phyloP scores from a whole-genome alignment of 1,140 invertebrate species.

The Sitodiplosis mosellana region DNA sequence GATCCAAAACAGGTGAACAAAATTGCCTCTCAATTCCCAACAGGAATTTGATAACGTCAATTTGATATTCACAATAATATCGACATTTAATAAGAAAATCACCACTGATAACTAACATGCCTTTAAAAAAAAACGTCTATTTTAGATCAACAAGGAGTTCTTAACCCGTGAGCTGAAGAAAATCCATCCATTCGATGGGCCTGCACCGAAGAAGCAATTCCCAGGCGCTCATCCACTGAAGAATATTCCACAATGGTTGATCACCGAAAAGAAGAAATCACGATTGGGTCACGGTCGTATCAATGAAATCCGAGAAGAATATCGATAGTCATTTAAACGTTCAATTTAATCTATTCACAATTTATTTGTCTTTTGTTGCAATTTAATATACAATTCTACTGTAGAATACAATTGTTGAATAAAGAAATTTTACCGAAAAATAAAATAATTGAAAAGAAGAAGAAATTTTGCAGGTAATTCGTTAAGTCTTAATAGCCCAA shows the following conservation, averaged over 20 bases:
- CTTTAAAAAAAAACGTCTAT: not conserved
- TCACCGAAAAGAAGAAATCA: slow-evolving; percentile 45
- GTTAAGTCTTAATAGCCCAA: no score
- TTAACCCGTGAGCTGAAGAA: slow-evolving; percentile 61
- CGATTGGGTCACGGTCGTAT: slow-evolving; percentile 43
- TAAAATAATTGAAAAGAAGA: no score
- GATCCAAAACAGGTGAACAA: slow-evolving; percentile 71
- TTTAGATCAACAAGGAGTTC: slow-evolving; percentile 52
- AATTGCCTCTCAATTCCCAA: no score
- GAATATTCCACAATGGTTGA: slow-evolving; percentile 56
- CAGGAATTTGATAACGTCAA: no score
- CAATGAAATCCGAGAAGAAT: slow-evolving; percentile 31
- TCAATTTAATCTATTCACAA: no score
- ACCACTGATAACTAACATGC: not conserved
- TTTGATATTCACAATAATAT: not conserved
- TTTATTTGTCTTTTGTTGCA: no score
- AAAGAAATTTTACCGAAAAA: no score
- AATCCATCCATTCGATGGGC: slow-evolving; percentile 62
- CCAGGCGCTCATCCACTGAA: slow-evolving; percentile 50
- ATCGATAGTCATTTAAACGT: no score
- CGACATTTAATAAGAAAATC: not conserved
- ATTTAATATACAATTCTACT: no score
- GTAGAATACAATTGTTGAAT: no score
- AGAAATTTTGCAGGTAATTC: no score
- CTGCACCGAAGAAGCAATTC: slow-evolving; percentile 42